Evolutionary conservation across 2,888 invertebrate species (phyloP), one percentile per base, ranked within the genome.

Genomic region (Entomobrya proxima): DNA sequence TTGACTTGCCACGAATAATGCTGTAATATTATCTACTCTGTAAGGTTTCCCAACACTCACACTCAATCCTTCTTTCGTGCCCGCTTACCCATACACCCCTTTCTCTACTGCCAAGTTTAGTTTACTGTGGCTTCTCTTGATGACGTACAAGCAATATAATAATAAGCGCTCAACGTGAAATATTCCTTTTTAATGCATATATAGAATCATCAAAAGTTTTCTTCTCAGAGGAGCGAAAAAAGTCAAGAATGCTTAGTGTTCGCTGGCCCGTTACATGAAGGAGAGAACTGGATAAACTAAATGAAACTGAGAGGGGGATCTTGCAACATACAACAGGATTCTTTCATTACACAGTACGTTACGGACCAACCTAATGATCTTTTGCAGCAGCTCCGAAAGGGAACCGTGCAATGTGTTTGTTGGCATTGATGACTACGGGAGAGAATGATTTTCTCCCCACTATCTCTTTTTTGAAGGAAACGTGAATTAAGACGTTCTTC

Each of bases 301-400:
- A 64, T 21, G 11, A 52, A 24, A 52, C 21, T 4, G 11, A 21
- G 15, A 21, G 67, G 67, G 44, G 37, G 21, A 37, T 67, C 21
- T 3, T 37, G 64, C 64, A 64, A 64, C 37, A 4, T 21, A 37
- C 35, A 67, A 40, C 24, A 67, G 15, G 37, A 21, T 24, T 67
- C 40, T 24, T 67, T 67, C 67, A 67, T 24, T 40, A 67, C 24
- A 27, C 32, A 77, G 40, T 35, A 61, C 37, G 61, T 64, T 77
- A 77, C 40, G 58, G 13, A 27, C 15, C 61, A 61, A 77, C 58
- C 64, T 61, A 77, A 61, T 61, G 77, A 77, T 44, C 61, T 61
- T 47, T 30, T 64, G 40, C 55, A 58, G 37, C 18, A 47, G 44
- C 44, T 47, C n/a, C 32, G 47, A 44, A 61, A 27, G 32, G 21